Evolutionary conservation across 2,888 invertebrate species (phyloP), one percentile per base, ranked within the genome.

Genomic region (Latrodectus elegans): DNA sequence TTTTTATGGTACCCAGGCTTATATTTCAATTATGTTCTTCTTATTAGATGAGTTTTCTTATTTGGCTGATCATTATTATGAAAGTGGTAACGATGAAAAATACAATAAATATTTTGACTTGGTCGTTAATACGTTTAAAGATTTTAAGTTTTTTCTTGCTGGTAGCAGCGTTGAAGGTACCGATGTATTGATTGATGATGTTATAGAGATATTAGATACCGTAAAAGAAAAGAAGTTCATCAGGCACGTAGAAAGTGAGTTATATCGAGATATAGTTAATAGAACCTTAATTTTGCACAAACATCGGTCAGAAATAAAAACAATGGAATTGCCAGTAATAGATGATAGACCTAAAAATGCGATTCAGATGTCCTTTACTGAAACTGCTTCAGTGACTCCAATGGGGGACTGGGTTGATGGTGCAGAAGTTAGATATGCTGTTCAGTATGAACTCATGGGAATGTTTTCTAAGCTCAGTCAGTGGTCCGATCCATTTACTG

Each of bases 21-120:
- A 70, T 49, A 26, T 70, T 38, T 70, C 38, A n/a, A 49, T 70
- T 15, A 70, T 70, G 70, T 70, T 49, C 38, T 70, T 70, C n/a
- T 70, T 70, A 11, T 49, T 70, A 4, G 26, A 70, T 26, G 70
- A 49, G 12, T 38, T 26, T 70, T 26, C 38, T 49, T 15, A 22
- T 38, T 49, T 70, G 3, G 70, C 70, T 38, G 70, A 70, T 38
- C 9, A 49, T 6, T 38, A 70, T 38, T 70, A 70, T 49, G 22
- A 70, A 70, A 15, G 3, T 9, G 49, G 70, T n/a, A 38, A 70
- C 8, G 12, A 26, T 8, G 70, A 70, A 49, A 38, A 70, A 49
- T 70, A 38, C 38, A 70, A 70, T 49, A 49, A 70, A 14, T 38
- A 70, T 3, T 70, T 70, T 38, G 15, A 26, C 26, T 38, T 38